These are phyloP conservation scores for Kryptopterus vitreolus DNA, from an alignment of 2,797 vertebrate species.

Conservation along the genomic window DNA sequence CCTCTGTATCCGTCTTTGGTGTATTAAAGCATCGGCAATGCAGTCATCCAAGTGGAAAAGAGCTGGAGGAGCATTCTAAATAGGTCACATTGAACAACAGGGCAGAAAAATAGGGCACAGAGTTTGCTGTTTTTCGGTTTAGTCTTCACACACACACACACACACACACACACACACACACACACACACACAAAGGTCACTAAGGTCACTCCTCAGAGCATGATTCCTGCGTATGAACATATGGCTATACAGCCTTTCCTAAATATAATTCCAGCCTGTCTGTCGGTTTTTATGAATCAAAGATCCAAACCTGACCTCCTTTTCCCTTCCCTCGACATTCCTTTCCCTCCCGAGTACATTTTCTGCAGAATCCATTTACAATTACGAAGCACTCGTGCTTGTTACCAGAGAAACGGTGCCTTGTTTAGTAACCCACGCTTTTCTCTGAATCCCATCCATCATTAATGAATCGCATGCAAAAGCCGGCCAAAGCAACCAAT, in stretches of 20 bases:
- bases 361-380: background rate
- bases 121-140: background rate
- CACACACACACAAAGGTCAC: too few relatives aligned
- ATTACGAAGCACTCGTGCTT: background rate
- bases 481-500: background rate
- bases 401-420: slow-evolving; percentile 30
- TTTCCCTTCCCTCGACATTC: background rate
- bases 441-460: slow-evolving; percentile 14
- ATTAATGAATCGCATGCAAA: slow-evolving; percentile 45
- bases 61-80: slow-evolving; percentile 23
- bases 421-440: slow-evolving; percentile 30
- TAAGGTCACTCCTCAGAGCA: slow-evolving; percentile 6
- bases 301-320: background rate
- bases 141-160: too few relatives aligned
- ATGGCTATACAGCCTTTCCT: background rate
- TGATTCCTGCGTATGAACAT: background rate
- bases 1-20: background rate
- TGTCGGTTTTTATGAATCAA: background rate
- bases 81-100: slow-evolving; percentile 40
- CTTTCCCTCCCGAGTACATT: background rate
- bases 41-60: slow-evolving; percentile 20
- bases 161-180: too few relatives aligned
- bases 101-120: background rate
- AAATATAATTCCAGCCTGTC: background rate
- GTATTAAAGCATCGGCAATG: slow-evolving; percentile 8